Evolutionary conservation across 30 jellyfish, hydroid and myxozoan genomes (phyloP).

Genomic region (Clytia hemisphaerica): DNA sequence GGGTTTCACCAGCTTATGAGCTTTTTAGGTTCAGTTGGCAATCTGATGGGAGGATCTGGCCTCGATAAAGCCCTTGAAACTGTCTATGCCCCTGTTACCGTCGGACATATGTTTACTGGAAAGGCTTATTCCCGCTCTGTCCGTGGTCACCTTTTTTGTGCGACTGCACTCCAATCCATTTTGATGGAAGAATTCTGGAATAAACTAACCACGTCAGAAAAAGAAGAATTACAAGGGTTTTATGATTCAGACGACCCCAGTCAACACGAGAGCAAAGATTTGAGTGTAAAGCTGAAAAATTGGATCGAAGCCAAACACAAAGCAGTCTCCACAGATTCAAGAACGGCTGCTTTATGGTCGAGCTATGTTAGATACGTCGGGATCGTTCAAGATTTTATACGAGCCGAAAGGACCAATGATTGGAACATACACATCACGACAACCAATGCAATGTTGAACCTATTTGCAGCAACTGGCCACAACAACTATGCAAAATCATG

Average conservation of each 20-base stretch:
- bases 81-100: constrained; percentile 12
- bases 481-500: constrained; percentile 9
- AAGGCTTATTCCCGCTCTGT: constrained; percentile 5
- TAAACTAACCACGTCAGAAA: no score
- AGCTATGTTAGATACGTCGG: no score
- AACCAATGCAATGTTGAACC: constrained; percentile 23
- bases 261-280: no score
- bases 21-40: constrained; percentile 3
- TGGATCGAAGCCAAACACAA: no score
- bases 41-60: constrained; percentile 7
- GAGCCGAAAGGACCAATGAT: constrained; percentile 21
- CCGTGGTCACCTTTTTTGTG: constrained; percentile 15
- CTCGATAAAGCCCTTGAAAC: neutral
- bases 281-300: no score
- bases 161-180: neutral
- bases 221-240: no score
- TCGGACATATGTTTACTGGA: constrained; percentile 5
- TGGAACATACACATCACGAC: constrained; percentile 10
- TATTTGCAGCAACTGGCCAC: constrained; percentile 26
- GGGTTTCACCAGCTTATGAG: constrained; percentile 3
- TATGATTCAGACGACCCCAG: no score
- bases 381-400: no score
- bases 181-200: constrained; percentile 10
- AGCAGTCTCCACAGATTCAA: no score
- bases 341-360: no score